phyloP scores from a whole-genome alignment of 2,113 vertebrate species.

The Oryzias curvinotus region DNA sequence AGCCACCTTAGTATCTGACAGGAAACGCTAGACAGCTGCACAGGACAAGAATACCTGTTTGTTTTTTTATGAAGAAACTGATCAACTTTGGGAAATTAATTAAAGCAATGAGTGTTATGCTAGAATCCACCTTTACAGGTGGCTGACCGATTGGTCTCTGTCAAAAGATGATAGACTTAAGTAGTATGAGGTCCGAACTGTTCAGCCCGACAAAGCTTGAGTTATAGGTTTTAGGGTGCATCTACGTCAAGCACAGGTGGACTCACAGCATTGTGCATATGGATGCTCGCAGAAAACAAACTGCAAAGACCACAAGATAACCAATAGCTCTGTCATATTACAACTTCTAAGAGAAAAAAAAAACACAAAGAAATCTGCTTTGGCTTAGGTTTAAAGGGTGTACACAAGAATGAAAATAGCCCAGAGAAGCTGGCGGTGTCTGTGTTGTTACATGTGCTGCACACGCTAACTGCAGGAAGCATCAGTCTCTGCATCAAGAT shows the following conservation, averaged over 20 bases:
- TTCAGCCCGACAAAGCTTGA: neutral
- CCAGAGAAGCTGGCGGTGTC: conserved; percentile 27
- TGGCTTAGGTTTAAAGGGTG: conserved; percentile 21
- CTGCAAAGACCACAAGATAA: conserved; percentile 36
- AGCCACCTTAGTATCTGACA: conserved; percentile 8
- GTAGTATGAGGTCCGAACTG: too few relatives aligned
- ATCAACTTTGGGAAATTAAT: neutral
- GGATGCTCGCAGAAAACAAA: conserved; percentile 41
- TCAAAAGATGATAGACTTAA: too few relatives aligned
- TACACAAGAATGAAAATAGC: conserved; percentile 46
- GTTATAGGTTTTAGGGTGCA: conserved; percentile 11
- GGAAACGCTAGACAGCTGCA: conserved; percentile 13
- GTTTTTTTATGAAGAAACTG: neutral
- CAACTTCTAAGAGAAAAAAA: conserved; percentile 24
- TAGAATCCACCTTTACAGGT: conserved; percentile 4
- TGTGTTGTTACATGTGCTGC: neutral
- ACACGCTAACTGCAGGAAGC: conserved; percentile 13
- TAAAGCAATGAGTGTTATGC: neutral
- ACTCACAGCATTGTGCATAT: conserved; percentile 35
- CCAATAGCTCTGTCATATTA: conserved; percentile 43
- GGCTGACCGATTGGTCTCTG: neutral
- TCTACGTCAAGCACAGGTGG: conserved; percentile 39
- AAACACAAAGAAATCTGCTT: conserved; percentile 24
- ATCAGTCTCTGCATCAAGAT: conserved; percentile 26
- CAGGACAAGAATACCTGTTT: conserved; percentile 12